These are phyloP conservation scores for Cheilosia scutellata DNA, from an alignment of 2,888 invertebrate species.

Conservation along the genomic window DNA sequence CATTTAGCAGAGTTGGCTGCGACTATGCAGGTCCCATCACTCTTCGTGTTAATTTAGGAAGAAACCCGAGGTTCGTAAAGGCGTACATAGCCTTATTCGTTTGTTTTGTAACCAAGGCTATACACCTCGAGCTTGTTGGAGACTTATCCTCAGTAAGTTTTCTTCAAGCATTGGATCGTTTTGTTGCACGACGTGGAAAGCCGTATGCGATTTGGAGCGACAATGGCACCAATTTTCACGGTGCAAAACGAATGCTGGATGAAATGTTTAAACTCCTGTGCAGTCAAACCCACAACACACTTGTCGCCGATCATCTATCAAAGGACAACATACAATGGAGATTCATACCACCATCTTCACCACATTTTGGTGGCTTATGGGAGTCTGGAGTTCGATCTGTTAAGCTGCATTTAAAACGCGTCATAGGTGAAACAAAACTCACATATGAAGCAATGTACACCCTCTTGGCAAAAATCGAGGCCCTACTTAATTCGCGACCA, in stretches of 20 bases:
- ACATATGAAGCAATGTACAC: constrained; percentile 7
- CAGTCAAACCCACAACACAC: too few species aligned
- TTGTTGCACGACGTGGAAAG: constrained; percentile 26
- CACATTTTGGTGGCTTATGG: too few species aligned
- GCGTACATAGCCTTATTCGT: constrained; percentile 18
- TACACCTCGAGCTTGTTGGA: constrained; percentile 26
- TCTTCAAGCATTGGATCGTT: constrained; percentile 20
- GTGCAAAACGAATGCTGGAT: too few species aligned
- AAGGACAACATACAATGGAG: too few species aligned
- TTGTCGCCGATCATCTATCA: too few species aligned
- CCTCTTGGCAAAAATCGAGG: neutral
- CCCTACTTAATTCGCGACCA: neutral
- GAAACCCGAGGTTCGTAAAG: neutral
- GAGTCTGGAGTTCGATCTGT: neutral
- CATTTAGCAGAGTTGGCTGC: constrained; percentile 11
- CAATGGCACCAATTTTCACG: constrained; percentile 16
- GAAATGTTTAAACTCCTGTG: too few species aligned
- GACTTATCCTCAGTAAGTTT: constrained; percentile 14
- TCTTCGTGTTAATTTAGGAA: neutral
- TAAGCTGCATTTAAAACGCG: constrained; percentile 14
- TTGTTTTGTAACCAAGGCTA: constrained; percentile 13
- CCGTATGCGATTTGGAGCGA: constrained; percentile 10
- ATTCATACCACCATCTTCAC: too few species aligned
- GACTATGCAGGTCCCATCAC: constrained; percentile 2
- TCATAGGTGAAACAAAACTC: neutral